Conservation (phyloP, 2,888 invertebrate species). For the Lasioglossum oenotherae region DNA sequence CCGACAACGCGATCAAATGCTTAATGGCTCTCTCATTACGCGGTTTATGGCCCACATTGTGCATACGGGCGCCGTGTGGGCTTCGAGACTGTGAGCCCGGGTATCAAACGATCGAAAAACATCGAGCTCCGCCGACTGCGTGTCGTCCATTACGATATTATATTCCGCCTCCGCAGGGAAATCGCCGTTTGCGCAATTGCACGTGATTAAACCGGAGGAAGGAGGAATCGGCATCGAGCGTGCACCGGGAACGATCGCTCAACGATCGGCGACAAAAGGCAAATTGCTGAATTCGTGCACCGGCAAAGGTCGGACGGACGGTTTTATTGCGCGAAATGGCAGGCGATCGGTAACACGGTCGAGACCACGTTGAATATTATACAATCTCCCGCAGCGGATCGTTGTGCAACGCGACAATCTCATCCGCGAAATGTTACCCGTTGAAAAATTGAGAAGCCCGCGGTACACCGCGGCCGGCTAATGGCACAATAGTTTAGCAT, state of each 20-base stretch:
- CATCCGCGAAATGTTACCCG: slow-evolving; percentile 24
- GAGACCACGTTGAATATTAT: neutral
- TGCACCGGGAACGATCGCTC: neutral
- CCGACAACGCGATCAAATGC: slow-evolving; percentile 33
- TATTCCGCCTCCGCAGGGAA: slow-evolving; percentile 36
- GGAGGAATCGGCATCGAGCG: neutral
- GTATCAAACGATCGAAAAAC: slow-evolving; percentile 48
- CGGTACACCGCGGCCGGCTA: neutral
- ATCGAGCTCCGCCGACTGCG: slow-evolving; percentile 31
- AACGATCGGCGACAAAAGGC: neutral
- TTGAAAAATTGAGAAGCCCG: slow-evolving; percentile 21
- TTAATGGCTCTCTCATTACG: slow-evolving; percentile 41
- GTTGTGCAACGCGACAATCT: slow-evolving; percentile 9
- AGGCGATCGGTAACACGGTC: neutral
- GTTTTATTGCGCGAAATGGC: neutral
- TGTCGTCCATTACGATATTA: slow-evolving; percentile 42
- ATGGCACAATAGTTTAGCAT: slow-evolving; percentile 51
- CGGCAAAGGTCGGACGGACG: neutral
- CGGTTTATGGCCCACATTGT: slow-evolving; percentile 44
- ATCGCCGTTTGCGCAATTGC: slow-evolving; percentile 41
- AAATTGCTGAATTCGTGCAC: neutral
- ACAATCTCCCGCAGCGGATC: neutral
- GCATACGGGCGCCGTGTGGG: slow-evolving; percentile 48
- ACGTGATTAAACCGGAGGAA: slow-evolving; percentile 3
- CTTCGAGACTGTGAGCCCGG: slow-evolving; percentile 34